These are phyloP conservation scores for Temnothorax curvispinosus DNA, from an alignment of 1,140 invertebrate genomes.

Conservation along the genomic window DNA sequence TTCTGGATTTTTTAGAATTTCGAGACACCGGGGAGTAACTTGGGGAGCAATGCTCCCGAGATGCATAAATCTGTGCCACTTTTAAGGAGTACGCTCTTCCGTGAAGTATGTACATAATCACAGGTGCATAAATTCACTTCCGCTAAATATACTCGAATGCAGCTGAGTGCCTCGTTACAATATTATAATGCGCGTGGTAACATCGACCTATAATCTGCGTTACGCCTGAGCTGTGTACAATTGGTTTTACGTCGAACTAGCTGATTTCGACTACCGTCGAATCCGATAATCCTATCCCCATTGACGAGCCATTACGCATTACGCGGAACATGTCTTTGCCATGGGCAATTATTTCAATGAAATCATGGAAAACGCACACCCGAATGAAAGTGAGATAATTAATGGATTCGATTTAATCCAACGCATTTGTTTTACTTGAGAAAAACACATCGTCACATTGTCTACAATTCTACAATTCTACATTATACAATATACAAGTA, in stretches of 20 bases:
- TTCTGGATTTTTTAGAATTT: background rate
- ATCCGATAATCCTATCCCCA: conserved; percentile 34
- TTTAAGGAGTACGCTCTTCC: background rate
- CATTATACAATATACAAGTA: background rate
- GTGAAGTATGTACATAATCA: background rate
- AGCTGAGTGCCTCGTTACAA: conserved; percentile 19
- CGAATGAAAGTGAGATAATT: background rate
- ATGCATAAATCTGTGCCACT: background rate
- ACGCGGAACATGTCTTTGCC: conserved; percentile 38
- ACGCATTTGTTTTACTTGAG: background rate
- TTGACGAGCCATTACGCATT: conserved; percentile 50
- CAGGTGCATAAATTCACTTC: background rate
- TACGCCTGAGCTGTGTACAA: background rate
- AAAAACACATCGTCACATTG: background rate
- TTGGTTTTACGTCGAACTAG: conserved; percentile 45
- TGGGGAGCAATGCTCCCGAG: background rate
- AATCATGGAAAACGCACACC: background rate
- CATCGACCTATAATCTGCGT: conserved; percentile 1
- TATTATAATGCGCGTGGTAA: conserved; percentile 32
- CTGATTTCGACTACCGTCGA: conserved; percentile 45
- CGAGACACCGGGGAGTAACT: background rate
- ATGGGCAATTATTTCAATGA: conserved; percentile 36
- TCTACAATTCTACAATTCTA: too few species aligned
- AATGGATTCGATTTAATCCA: background rate
- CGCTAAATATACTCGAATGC: background rate